phyloP scores from a whole-genome alignment of 1,140 invertebrate genomes.

The Drosophila biarmipes region DNA sequence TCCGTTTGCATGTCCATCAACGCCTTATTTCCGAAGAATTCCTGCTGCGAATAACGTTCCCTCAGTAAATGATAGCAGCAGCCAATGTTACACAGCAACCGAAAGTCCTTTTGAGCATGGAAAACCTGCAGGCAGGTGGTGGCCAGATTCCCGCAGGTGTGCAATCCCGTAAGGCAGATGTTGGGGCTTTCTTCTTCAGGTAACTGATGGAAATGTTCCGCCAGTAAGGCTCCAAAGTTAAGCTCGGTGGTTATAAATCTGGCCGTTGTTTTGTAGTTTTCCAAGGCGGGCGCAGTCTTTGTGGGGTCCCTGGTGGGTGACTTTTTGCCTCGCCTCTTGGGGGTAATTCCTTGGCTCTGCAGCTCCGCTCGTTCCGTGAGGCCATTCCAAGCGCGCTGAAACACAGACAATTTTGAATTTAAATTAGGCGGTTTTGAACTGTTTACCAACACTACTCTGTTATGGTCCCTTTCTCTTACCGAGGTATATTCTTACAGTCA shows the following conservation, averaged over 20 bases:
- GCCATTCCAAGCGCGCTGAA: constrained; percentile 85
- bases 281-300: constrained; percentile 3
- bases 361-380: constrained; percentile 76
- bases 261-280: constrained; percentile 85
- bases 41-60: constrained; percentile 86
- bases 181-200: constrained; percentile 33
- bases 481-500: neutral
- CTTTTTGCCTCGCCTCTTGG: constrained; percentile 62
- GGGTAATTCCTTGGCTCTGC: constrained; percentile 63
- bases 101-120: constrained; percentile 85
- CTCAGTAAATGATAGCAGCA: constrained; percentile 96
- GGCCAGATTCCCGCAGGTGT: constrained; percentile 95
- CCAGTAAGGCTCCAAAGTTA: constrained; percentile 85
- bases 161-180: constrained; percentile 90
- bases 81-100: constrained; percentile 91
- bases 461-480: neutral
- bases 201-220: constrained; percentile 84
- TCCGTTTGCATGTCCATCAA: constrained; percentile 58
- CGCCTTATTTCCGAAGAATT: constrained; percentile 71
- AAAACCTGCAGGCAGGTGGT: constrained; percentile 91
- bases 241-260: constrained; percentile 85
- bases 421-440: neutral
- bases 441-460: constrained; percentile 21
- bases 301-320: constrained; percentile 3
- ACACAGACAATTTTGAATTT: constrained; percentile 3